Evolutionary conservation across 2,113 vertebrate genomes (phyloP).

Genomic region (Thamnaconus septentrionalis): DNA sequence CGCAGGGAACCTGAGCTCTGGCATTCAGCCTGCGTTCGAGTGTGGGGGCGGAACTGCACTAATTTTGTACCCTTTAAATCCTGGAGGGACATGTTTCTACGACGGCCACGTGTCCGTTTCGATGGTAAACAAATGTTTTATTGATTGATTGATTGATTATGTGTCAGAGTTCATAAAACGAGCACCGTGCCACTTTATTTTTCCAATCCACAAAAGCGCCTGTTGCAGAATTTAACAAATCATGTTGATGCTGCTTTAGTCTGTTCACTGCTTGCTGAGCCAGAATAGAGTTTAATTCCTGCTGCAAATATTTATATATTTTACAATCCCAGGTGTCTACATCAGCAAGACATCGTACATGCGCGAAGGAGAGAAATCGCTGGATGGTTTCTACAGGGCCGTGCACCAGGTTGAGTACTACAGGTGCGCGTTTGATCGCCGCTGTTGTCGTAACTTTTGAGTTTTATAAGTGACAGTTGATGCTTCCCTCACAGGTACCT

Average conservation of each 20-base stretch:
- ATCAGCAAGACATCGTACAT: slow-evolving; percentile 97
- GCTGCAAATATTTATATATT: neutral
- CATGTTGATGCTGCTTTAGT: too few relatives aligned
- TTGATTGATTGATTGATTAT: neutral
- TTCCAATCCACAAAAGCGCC: too few relatives aligned
- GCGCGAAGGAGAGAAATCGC: slow-evolving; percentile 94
- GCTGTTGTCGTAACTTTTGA: neutral
- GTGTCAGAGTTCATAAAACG: too few relatives aligned
- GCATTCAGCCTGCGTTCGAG: slow-evolving; percentile 90
- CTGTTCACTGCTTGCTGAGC: too few relatives aligned
- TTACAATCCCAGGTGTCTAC: slow-evolving; percentile 84
- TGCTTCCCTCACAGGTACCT: slow-evolving; percentile 82
- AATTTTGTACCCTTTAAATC: slow-evolving; percentile 87
- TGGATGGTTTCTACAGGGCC: slow-evolving; percentile 97
- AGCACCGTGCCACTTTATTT: too few relatives aligned
- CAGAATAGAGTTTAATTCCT: too few relatives aligned
- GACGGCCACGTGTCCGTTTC: slow-evolving; percentile 91
- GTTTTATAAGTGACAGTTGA: neutral
- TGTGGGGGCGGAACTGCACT: slow-evolving; percentile 93
- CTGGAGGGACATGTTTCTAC: slow-evolving; percentile 98
- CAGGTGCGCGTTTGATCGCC: slow-evolving; percentile 77
- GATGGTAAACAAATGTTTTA: slow-evolving; percentile 81
- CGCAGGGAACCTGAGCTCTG: slow-evolving; percentile 96
- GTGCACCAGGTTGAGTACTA: slow-evolving; percentile 99
- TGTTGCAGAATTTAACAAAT: too few relatives aligned